phyloP scores from a whole-genome alignment of 2,113 vertebrate species.

The Thalassarche chlororhynchos region DNA sequence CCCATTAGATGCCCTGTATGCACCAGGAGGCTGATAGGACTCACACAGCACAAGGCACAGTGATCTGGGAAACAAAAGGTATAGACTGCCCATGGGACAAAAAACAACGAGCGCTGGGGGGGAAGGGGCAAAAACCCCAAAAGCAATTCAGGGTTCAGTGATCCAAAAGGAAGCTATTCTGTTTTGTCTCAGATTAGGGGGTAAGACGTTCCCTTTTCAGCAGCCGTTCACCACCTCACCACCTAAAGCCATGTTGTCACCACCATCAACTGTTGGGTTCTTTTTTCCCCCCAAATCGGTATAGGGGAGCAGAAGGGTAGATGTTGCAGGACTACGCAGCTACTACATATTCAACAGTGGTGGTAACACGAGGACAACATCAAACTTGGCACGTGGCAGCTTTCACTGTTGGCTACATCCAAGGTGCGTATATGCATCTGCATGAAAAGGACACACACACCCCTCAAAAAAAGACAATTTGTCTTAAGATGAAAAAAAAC shows the following conservation, averaged over 20 bases:
- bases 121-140: background rate
- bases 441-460: background rate
- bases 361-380: background rate
- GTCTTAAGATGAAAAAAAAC: background rate
- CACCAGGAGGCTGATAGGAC: background rate
- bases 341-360: background rate
- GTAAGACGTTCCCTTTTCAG: background rate
- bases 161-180: background rate
- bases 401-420: background rate
- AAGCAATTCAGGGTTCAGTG: background rate
- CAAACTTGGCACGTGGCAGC: background rate
- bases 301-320: background rate
- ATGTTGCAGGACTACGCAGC: background rate
- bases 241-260: background rate
- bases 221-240: background rate
- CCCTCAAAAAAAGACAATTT: background rate
- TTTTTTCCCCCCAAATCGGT: fast-evolving
- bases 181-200: background rate
- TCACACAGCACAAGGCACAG: background rate
- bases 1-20: background rate
- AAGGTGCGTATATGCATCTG: background rate
- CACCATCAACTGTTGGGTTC: background rate
- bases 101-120: background rate
- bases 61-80: background rate
- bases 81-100: background rate